Evolutionary conservation across 2,797 vertebrate genomes (phyloP).

Genomic region (Poecile montanus): DNA sequence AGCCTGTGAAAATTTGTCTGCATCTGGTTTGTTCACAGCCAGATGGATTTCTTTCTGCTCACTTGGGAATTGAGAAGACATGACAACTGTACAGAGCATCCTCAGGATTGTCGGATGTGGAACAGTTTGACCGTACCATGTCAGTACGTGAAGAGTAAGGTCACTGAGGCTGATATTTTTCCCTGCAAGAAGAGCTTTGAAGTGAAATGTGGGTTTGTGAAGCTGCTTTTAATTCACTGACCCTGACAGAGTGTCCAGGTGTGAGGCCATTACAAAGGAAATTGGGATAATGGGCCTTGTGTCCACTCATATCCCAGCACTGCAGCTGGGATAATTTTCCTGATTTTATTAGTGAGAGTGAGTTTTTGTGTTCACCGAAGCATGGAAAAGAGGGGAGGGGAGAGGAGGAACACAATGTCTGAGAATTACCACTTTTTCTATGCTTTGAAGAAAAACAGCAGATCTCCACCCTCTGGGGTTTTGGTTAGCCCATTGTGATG

Average conservation of each 20-base stretch:
- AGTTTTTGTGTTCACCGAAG: background rate
- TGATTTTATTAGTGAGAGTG: background rate
- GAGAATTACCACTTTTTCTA: background rate
- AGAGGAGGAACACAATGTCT: background rate
- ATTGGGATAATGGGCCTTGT: background rate
- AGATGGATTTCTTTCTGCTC: background rate
- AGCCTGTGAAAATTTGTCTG: background rate
- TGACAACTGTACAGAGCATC: background rate
- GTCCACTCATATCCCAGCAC: background rate
- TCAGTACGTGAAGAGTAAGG: fast-evolving
- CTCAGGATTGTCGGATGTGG: fast-evolving
- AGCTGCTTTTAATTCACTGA: slow-evolving; percentile 23
- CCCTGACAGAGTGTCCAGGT: background rate
- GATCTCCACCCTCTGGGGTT: background rate
- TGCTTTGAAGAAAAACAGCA: background rate
- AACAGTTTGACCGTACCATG: background rate
- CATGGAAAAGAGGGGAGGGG: background rate
- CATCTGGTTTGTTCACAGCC: background rate
- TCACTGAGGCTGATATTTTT: background rate
- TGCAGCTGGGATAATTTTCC: background rate
- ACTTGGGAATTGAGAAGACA: background rate
- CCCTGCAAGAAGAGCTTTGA: background rate
- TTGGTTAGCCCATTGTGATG: background rate
- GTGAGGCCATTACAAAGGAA: background rate
- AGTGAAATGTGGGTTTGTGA: slow-evolving; percentile 1